phyloP scores from a whole-genome alignment of 2,113 vertebrate species.

The Xiphophorus maculatus region DNA sequence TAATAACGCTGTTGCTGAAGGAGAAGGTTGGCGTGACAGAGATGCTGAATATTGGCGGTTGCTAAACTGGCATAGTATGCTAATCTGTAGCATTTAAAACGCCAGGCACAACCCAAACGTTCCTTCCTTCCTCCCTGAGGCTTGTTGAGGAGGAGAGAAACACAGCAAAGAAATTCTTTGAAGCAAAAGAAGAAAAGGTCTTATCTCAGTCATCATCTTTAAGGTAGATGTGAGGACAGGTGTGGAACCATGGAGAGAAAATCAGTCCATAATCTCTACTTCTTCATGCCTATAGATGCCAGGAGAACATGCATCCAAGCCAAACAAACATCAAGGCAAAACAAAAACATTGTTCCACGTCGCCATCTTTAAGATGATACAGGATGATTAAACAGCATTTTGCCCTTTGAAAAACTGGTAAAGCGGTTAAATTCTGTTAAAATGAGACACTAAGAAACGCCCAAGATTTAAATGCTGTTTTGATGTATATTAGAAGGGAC shows the following conservation, averaged over 20 bases:
- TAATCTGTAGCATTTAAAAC: constrained; percentile 64
- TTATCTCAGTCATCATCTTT: constrained; percentile 51
- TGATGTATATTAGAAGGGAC: too few relatives aligned
- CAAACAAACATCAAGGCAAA: too few relatives aligned
- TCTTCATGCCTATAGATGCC: background rate
- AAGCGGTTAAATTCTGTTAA: too few relatives aligned
- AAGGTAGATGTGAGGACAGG: constrained; percentile 31
- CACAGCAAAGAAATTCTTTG: constrained; percentile 34
- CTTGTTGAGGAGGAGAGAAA: constrained; percentile 57
- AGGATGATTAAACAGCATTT: too few relatives aligned
- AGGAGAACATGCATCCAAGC: background rate
- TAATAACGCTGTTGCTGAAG: constrained; percentile 39
- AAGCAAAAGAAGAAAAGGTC: constrained; percentile 40
- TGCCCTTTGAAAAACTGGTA: too few relatives aligned
- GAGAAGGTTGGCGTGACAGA: constrained; percentile 41
- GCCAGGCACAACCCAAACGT: constrained; percentile 38
- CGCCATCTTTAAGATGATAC: too few relatives aligned
- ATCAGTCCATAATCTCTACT: background rate
- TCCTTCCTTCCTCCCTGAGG: constrained; percentile 26
- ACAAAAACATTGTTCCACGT: too few relatives aligned
- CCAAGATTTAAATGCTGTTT: too few relatives aligned
- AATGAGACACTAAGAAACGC: too few relatives aligned
- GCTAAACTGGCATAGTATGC: constrained; percentile 65
- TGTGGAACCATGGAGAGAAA: background rate
- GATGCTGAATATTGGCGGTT: constrained; percentile 44